These are phyloP conservation scores for Heliocidaris tuberculata DNA, from an alignment of 35 echinoderm and acorn worm genomes.

Conservation along the genomic window DNA sequence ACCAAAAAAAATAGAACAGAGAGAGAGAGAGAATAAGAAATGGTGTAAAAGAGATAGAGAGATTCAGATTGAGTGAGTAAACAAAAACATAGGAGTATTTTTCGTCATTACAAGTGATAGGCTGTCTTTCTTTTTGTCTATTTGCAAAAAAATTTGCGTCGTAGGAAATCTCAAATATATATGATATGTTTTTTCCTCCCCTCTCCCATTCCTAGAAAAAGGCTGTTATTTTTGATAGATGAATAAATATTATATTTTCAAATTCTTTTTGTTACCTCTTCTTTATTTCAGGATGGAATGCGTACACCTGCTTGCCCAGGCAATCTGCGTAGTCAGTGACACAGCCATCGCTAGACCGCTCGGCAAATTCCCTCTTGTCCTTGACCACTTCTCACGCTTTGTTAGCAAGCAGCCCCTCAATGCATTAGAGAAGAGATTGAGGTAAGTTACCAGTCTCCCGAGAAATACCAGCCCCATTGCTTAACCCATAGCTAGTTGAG, in stretches of 20 bases:
- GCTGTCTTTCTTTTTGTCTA: neutral
- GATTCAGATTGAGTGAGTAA: no score
- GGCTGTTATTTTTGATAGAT: neutral
- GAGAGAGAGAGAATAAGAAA: no score
- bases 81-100: no score
- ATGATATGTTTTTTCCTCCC: no score
- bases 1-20: no score
- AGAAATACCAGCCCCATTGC: no score
- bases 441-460: conserved; percentile 52
- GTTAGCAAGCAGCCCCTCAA: conserved; percentile 86
- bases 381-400: conserved; percentile 84
- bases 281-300: conserved; percentile 61
- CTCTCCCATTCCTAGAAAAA: no score
- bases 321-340: conserved; percentile 63
- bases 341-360: conserved; percentile 65
- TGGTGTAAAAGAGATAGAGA: no score
- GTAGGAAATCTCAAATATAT: neutral
- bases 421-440: conserved; percentile 77
- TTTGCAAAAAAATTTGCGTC: neutral
- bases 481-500: no score
- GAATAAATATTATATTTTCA: neutral
- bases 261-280: neutral
- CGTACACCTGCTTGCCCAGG: conserved; percentile 70
- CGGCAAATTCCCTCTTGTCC: conserved; percentile 45
- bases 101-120: no score